These are phyloP conservation scores for Pteronotus mesoamericanus DNA, from an alignment of 2,797 vertebrate species.

Conservation along the genomic window DNA sequence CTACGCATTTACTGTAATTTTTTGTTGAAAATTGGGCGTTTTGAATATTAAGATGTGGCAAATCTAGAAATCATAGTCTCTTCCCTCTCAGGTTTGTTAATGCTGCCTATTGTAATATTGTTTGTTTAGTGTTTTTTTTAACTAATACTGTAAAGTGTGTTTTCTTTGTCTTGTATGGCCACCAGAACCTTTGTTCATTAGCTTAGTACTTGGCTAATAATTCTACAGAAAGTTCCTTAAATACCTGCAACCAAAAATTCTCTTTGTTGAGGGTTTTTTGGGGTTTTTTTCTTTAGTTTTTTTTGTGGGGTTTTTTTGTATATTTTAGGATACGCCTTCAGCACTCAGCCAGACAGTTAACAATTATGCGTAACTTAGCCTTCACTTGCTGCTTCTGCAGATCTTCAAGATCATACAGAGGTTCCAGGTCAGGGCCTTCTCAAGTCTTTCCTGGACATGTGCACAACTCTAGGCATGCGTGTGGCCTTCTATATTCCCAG, in stretches of 20 bases:
- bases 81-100: not conserved
- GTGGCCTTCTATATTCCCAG: not conserved
- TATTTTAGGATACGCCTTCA: not conserved
- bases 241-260: not conserved
- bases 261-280: not conserved
- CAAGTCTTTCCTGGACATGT: not conserved
- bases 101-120: not conserved
- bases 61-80: not conserved
- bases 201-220: not conserved
- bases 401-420: not conserved
- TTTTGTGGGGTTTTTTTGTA: too few relatives aligned
- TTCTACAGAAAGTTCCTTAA: not conserved
- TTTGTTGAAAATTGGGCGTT: not conserved
- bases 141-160: not conserved
- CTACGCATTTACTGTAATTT: not conserved
- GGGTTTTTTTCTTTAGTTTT: too few relatives aligned
- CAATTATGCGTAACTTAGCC: not conserved
- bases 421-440: not conserved
- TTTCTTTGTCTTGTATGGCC: not conserved
- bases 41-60: not conserved
- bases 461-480: not conserved
- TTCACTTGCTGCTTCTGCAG: slow-evolving; percentile 11
- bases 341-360: not conserved
- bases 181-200: not conserved
- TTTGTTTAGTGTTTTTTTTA: not conserved